A percentile compares a stretch with the other conserved stretches of the same genome.
These are phyloP conservation scores for Parapristionchus giblindavisi DNA, from an alignment of 2,888 invertebrate genomes.

Conservation along the genomic window DNA sequence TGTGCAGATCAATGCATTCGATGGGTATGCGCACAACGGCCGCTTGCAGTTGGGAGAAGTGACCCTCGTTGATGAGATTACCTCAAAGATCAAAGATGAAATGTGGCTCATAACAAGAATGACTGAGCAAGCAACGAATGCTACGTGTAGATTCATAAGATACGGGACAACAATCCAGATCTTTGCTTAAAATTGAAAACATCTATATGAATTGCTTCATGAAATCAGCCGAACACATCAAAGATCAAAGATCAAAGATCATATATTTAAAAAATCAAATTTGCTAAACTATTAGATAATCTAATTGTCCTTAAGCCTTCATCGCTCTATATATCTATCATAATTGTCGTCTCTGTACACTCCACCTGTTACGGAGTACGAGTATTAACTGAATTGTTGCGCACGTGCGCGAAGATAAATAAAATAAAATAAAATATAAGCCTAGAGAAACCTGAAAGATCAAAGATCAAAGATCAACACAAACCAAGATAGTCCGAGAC, in stretches of 20 bases:
- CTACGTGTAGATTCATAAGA: no score
- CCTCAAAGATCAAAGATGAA: conserved; percentile 14
- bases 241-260: no score
- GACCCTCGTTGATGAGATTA: conserved; percentile 71
- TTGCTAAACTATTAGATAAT: no score
- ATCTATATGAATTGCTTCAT: no score
- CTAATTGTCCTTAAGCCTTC: no score
- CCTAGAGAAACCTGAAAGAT: no score
- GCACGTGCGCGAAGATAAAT: no score
- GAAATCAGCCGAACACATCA: no score
- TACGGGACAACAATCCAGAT: neutral
- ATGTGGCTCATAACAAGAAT: no score
- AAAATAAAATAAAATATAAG: no score
- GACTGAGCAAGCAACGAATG: no score
- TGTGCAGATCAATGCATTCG: conserved; percentile 81
- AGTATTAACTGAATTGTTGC: neutral
- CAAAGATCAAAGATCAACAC: neutral
- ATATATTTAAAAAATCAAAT: no score
- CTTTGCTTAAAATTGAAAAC: neutral
- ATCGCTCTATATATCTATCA: conserved; percentile 65
- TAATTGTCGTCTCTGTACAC: neutral
- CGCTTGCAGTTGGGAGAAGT: conserved; percentile 78
- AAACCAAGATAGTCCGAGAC: conserved; percentile 80
- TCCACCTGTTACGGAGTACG: neutral
- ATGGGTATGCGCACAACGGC: conserved; percentile 81